Conservation (phyloP, 30 jellyfish, hydroid and myxozoan genomes). For the Aurelia coerulea region DNA sequence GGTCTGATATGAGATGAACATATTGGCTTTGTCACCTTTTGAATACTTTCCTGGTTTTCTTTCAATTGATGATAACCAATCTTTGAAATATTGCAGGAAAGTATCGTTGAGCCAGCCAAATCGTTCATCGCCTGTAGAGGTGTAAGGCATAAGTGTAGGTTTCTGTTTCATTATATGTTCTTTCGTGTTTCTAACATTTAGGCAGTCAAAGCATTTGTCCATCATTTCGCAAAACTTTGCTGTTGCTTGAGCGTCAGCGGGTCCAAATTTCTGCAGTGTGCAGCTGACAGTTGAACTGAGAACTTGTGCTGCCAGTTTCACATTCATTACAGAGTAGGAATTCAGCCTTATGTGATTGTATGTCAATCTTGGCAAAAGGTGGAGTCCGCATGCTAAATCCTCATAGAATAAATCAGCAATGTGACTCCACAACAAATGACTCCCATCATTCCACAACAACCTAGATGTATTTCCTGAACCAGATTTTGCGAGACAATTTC, state of each 20-base stretch:
- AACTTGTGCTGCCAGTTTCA: conserved; percentile 35
- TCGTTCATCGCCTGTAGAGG: conserved; percentile 37
- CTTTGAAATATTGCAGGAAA: conserved; percentile 15
- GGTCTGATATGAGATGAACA: conserved; percentile 46
- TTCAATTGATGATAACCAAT: conserved; percentile 30
- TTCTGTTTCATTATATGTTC: conserved; percentile 20
- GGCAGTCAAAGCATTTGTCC: background rate
- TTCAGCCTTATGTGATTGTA: conserved; percentile 37
- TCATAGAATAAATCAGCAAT: conserved; percentile 22
- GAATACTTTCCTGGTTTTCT: conserved; percentile 32
- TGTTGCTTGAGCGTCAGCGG: conserved; percentile 22
- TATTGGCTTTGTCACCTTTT: conserved; percentile 18
- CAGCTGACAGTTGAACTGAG: conserved; percentile 32
- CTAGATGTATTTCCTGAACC: conserved; percentile 28
- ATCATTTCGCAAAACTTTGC: conserved; percentile 38
- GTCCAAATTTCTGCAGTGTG: conserved; percentile 25
- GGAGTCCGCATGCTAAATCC: conserved; percentile 39
- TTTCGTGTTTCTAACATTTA: background rate
- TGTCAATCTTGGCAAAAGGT: conserved; percentile 17
- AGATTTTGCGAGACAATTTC: conserved; percentile 44
- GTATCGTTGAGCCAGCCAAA: conserved; percentile 35
- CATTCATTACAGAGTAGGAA: conserved; percentile 51
- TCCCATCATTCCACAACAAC: conserved; percentile 45
- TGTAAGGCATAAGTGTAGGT: conserved; percentile 21
- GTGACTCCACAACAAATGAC: conserved; percentile 35